Evolutionary conservation across 2,113 vertebrate species (phyloP), one percentile per base, ranked within the genome.

Genomic region (Pseudorhombus dupliciocellatus): DNA sequence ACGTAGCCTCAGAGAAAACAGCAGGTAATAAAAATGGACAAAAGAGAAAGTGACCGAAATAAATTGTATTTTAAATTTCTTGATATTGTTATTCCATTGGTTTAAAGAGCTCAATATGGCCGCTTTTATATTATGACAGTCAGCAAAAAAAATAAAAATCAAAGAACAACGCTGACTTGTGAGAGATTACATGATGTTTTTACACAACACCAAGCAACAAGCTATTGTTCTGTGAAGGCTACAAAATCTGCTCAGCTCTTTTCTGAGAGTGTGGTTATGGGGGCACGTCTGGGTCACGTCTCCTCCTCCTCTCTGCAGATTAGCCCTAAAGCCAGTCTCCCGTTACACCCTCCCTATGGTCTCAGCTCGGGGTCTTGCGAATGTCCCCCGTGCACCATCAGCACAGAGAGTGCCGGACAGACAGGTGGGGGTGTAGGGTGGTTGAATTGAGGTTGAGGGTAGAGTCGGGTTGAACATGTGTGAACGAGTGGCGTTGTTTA

Each of bases 271-370:
- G 67, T n/a, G 63, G 51, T 64, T 74, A 37, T 11, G 44, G 69
- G 75, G 80, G 54, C 59, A 81, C 15, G 74, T 87, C 87, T 88
- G 78, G 86, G 81, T 89, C 81, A 81, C 15, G 26, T 79, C 77
- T 84, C 50, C 64, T 76, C 69, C 72, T 60, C 59, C 70, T 73
- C 66, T 20, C 65, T 22, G 30, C 73, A 84, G 81, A 87, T 84
- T 66, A 75, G 62, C 77, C 78, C 60, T 50, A 59, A 89, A 81
- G 68, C 63, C 61, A 44, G 75, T 75, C 80, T 85, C 80, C 64
- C 70, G 51, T 84, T 87, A 81, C 80, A 77, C 55, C 46, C 75
- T 31, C 63, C 62, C 31, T 58, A 37, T 46, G 1, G 61, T 79
- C 61, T 50, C 50, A 0, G 28, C 28, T 37, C 4, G 14, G 54